Evolutionary conservation across 2,888 invertebrate species (phyloP).

Genomic region (Rosalia funebris): DNA sequence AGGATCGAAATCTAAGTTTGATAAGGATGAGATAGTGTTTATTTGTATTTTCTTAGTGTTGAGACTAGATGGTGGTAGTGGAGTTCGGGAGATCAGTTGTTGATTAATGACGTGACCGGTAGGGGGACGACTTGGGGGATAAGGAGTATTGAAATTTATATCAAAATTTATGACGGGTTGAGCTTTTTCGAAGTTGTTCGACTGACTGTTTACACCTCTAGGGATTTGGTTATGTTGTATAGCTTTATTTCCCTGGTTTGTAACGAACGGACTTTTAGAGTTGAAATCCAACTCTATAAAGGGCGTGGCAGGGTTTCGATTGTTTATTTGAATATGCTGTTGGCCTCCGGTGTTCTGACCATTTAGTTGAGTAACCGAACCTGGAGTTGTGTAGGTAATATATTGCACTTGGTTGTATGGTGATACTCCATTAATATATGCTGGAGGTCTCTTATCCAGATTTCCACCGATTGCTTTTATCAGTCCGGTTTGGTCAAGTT

Average conservation of each 20-base stretch:
- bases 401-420: conserved; percentile 1
- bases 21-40: no score
- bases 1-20: neutral
- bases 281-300: conserved; percentile 9
- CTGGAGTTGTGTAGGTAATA: conserved; percentile 10
- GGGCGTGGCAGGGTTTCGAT: neutral
- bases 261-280: conserved; percentile 5
- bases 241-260: neutral
- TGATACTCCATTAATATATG: neutral
- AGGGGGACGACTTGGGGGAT: neutral
- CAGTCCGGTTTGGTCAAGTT: neutral
- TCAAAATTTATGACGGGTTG: conserved; percentile 6
- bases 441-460: neutral
- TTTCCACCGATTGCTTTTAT: neutral
- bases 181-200: neutral
- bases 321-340: neutral
- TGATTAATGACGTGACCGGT: no score
- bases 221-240: neutral
- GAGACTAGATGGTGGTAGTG: neutral
- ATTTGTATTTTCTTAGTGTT: no score
- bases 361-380: neutral
- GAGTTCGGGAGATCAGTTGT: no score
- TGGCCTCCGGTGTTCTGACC: neutral
- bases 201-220: neutral
- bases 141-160: conserved; percentile 5